Conservation (phyloP, 2,888 invertebrate genomes). For the Sipha maydis region DNA sequence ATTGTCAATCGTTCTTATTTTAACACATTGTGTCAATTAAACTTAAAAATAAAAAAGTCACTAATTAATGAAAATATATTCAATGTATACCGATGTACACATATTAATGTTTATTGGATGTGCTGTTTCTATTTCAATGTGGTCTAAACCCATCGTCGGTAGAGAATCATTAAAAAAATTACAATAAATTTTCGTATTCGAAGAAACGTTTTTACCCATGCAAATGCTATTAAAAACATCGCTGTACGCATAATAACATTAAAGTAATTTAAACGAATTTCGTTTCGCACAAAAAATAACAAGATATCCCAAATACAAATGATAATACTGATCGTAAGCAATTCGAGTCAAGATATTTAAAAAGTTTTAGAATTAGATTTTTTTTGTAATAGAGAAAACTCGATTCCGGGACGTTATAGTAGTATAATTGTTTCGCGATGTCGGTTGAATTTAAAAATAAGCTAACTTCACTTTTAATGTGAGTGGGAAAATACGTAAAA, state of each 20-base stretch:
- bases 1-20: too few species aligned
- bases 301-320: neutral
- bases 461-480: neutral
- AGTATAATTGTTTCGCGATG: neutral
- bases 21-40: too few species aligned
- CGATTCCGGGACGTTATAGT: neutral
- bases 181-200: neutral
- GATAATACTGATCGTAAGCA: neutral
- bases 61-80: too few species aligned
- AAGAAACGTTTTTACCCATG: neutral
- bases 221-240: neutral
- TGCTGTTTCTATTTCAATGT: neutral
- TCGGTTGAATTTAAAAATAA: constrained; percentile 18
- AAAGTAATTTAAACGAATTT: neutral
- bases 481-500: neutral
- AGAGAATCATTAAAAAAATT: neutral
- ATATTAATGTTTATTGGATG: neutral
- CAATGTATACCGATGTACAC: neutral
- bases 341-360: neutral
- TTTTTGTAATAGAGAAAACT: neutral
- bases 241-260: neutral
- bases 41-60: too few species aligned
- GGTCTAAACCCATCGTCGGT: neutral
- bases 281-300: neutral
- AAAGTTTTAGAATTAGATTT: constrained; percentile 25